phyloP scores from a whole-genome alignment of 2,797 vertebrate species.

The Rhyacichthys aspro region DNA sequence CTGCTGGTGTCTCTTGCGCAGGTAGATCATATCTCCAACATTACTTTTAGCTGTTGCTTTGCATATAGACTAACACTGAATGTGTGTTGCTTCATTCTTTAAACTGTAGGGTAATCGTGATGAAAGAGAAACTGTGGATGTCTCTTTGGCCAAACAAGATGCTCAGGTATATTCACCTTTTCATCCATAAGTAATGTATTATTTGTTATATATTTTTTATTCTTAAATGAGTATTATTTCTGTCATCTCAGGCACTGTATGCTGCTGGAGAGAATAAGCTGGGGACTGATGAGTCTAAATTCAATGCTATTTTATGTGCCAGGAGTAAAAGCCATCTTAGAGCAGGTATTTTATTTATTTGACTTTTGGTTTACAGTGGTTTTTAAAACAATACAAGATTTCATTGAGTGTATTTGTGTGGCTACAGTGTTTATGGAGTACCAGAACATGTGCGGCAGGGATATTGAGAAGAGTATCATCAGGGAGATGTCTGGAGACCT shows the following conservation, averaged over 20 bases:
- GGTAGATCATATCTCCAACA: constrained; percentile 67
- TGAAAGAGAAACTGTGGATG: constrained; percentile 88
- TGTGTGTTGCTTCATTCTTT: constrained; percentile 10
- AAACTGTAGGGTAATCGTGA: constrained; percentile 90
- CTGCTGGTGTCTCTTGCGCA: constrained; percentile 93
- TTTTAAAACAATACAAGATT: not conserved
- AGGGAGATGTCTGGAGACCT: constrained; percentile 98
- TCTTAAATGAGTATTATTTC: not conserved
- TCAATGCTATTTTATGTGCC: constrained; percentile 93
- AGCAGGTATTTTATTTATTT: constrained; percentile 81
- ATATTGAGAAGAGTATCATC: constrained; percentile 92
- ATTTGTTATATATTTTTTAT: no score
- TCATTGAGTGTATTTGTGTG: constrained; percentile 29
- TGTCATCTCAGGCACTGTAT: constrained; percentile 84
- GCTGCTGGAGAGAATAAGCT: constrained; percentile 95
- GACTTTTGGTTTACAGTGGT: not conserved
- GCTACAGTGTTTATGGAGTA: constrained; percentile 91
- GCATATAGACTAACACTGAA: not conserved
- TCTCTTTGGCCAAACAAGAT: constrained; percentile 90
- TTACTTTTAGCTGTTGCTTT: not conserved
- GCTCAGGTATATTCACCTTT: constrained; percentile 86
- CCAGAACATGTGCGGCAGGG: constrained; percentile 92
- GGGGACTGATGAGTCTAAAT: constrained; percentile 97
- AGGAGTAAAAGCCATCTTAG: constrained; percentile 92
- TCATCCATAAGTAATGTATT: not conserved